Conservation (phyloP, 2,888 invertebrate genomes). For the Hofmannophila pseudospretella region DNA sequence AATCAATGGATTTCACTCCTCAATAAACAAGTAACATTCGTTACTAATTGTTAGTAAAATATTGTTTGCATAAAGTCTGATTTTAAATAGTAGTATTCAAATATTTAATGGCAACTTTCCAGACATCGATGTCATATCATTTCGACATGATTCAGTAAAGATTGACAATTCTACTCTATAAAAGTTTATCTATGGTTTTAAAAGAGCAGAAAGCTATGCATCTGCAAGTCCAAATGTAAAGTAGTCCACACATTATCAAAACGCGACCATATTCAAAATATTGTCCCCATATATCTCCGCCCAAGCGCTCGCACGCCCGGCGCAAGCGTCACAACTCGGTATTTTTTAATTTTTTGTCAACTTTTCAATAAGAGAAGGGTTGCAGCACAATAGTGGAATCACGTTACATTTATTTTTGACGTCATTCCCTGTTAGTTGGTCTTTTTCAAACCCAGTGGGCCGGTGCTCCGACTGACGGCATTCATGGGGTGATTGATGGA, state of each 20-base stretch:
- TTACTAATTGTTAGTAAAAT: too few species aligned
- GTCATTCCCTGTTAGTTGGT: slow-evolving; percentile 36
- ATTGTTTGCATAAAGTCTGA: too few species aligned
- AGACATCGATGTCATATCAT: too few species aligned
- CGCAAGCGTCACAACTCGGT: slow-evolving; percentile 44
- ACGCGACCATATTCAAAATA: slow-evolving; percentile 52
- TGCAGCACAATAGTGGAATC: slow-evolving; percentile 63
- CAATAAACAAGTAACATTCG: too few species aligned
- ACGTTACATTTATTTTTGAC: slow-evolving; percentile 60
- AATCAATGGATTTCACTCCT: too few species aligned
- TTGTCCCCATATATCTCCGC: slow-evolving; percentile 56
- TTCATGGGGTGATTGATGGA: slow-evolving; percentile 71
- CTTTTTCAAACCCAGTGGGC: slow-evolving; percentile 63
- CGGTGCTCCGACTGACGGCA: slow-evolving; percentile 51
- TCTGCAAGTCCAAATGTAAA: too few species aligned
- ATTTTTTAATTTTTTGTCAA: slow-evolving; percentile 27
- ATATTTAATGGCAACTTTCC: too few species aligned
- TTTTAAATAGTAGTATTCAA: too few species aligned
- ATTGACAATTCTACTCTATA: too few species aligned
- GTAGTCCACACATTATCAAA: slow-evolving; percentile 30
- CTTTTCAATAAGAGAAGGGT: slow-evolving; percentile 44
- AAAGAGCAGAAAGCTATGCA: too few species aligned
- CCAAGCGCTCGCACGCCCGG: slow-evolving; percentile 42
- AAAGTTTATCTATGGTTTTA: too few species aligned
- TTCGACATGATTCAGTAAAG: too few species aligned